Evolutionary conservation across 2,888 invertebrate species (phyloP).

Genomic region (Pedicia rivosa): DNA sequence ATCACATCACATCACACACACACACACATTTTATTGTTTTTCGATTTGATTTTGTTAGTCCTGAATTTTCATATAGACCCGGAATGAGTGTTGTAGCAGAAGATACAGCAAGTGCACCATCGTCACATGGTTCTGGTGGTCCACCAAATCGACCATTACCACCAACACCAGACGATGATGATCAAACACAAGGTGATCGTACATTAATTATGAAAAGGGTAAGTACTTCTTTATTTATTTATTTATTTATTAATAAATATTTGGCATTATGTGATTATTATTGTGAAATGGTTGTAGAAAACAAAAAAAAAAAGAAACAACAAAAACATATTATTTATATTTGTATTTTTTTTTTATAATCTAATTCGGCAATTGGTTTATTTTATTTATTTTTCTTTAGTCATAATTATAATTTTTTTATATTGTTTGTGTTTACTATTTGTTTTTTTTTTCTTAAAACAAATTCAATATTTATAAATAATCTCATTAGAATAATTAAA

Average conservation of each 20-base stretch:
- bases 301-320: no score
- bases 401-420: no score
- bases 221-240: conserved; percentile 31
- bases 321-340: no score
- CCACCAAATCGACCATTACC: conserved; percentile 87
- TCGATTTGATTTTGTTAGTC: conserved; percentile 39
- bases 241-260: conserved; percentile 9
- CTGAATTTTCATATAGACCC: conserved; percentile 69
- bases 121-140: conserved; percentile 39
- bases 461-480: no score
- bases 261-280: conserved; percentile 4
- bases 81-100: conserved; percentile 48
- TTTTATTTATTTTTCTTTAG: no score
- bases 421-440: no score
- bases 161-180: conserved; percentile 88
- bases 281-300: not conserved
- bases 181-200: conserved; percentile 57
- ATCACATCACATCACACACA: no score
- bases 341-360: not conserved
- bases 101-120: conserved; percentile 28
- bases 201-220: conserved; percentile 88
- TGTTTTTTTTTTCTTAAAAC: no score
- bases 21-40: conserved; percentile 8
- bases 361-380: not conserved
- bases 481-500: no score